Conservation (phyloP, 1,140 invertebrate species). For the Nasonia longicornis region DNA sequence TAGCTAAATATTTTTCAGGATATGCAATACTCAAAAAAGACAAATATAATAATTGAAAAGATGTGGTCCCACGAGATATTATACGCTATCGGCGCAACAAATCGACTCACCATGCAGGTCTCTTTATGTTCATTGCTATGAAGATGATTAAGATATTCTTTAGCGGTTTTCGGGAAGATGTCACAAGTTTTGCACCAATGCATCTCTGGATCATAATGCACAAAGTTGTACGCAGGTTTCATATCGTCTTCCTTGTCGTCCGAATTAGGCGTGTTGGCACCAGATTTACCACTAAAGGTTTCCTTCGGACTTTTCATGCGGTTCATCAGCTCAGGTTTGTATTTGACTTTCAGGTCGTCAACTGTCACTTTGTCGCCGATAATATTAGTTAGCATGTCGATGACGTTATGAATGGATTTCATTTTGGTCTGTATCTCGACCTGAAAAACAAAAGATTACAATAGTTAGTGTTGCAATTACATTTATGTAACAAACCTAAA, state of each 20-base stretch:
- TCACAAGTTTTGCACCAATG: conserved; percentile 89
- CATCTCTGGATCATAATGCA: conserved; percentile 88
- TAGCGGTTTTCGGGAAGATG: conserved; percentile 86
- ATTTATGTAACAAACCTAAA: too few relatives aligned
- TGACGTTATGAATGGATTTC: conserved; percentile 85
- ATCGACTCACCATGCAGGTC: conserved; percentile 67
- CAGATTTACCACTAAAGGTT: conserved; percentile 61
- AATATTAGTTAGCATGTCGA: conserved; percentile 85
- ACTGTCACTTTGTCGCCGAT: conserved; percentile 76
- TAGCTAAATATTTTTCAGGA: neutral
- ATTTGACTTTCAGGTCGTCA: conserved; percentile 65
- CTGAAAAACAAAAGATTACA: conserved; percentile 66
- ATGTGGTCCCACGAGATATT: neutral
- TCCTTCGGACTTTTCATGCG: conserved; percentile 63
- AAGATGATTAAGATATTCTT: conserved; percentile 86
- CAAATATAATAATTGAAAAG: conserved; percentile 15
- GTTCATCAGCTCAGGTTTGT: conserved; percentile 60
- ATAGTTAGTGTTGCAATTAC: neutral
- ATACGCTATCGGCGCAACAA: conserved; percentile 25
- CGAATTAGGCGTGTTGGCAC: conserved; percentile 58
- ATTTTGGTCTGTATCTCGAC: conserved; percentile 85
- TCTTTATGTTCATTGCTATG: conserved; percentile 83
- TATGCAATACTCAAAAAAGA: conserved; percentile 22
- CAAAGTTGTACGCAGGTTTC: conserved; percentile 77
- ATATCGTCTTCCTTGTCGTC: conserved; percentile 60